Percentiles rank a stretch among this genome's conserved stretches.
These are phyloP conservation scores for Lycophotia porphyrea DNA, from an alignment of 2,888 invertebrate genomes.

Conservation along the genomic window DNA sequence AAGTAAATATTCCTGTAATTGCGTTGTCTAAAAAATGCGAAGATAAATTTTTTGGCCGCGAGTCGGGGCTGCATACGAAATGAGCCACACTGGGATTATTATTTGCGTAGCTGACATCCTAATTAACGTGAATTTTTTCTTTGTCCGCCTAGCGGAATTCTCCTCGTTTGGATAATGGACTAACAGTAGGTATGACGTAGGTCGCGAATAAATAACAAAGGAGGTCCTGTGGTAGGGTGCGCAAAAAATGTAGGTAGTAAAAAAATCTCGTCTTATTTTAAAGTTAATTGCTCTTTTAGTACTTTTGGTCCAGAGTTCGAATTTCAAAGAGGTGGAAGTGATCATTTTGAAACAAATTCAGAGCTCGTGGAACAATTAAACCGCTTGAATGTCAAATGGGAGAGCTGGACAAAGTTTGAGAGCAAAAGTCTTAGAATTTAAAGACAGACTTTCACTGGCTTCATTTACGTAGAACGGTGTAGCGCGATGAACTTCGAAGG, in stretches of 20 bases:
- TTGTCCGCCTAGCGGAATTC: constrained; percentile 77
- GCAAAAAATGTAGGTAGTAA: constrained; percentile 52
- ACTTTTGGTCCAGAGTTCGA: constrained; percentile 66
- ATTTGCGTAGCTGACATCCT: constrained; percentile 88
- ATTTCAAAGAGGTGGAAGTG: constrained; percentile 76
- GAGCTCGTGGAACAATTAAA: constrained; percentile 84
- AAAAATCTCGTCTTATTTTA: constrained; percentile 67
- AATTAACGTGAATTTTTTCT: constrained; percentile 86
- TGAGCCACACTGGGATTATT: constrained; percentile 85
- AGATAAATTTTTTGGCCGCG: constrained; percentile 84
- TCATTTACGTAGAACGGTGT: constrained; percentile 67
- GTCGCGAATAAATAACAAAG: constrained; percentile 71
- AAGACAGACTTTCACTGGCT: constrained; percentile 73
- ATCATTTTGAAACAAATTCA: constrained; percentile 74
- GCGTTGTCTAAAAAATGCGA: constrained; percentile 84
- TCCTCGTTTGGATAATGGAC: constrained; percentile 77
- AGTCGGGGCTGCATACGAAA: constrained; percentile 84
- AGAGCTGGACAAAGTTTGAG: constrained; percentile 81
- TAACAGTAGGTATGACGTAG: constrained; percentile 62
- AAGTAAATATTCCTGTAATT: constrained; percentile 88
- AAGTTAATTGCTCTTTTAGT: constrained; percentile 70
- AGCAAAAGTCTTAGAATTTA: constrained; percentile 77
- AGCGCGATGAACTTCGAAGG: constrained; percentile 63
- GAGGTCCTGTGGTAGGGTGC: constrained; percentile 45
- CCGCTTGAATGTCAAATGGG: constrained; percentile 82